Evolutionary conservation across 2,113 vertebrate genomes (phyloP), one percentile per base, ranked within the genome.

Genomic region (Chlamydotis undulata): DNA sequence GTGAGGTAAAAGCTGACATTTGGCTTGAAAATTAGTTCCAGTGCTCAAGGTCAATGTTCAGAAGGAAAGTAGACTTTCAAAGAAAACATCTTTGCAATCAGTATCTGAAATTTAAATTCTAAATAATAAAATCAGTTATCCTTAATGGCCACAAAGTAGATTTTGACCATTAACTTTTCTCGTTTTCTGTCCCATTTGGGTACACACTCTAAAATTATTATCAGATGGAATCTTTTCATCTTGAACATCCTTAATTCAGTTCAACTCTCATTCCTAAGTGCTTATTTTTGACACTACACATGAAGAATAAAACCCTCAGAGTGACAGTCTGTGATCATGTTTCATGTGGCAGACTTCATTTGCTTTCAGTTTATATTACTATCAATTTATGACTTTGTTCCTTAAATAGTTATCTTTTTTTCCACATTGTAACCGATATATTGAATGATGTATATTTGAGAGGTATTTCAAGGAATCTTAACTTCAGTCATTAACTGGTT

Each of bases 321-420:
- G 82, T 96, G 96, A 96, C 95, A 96, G 94, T 97, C 92, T 96
- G 80, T 97, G 95, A 96, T 97, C 96, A 89, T 94, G 92, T 97
- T 97, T 96, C 96, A 87, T 94, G 90, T 94, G 95, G 90, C 90
- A 96, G 92, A 94, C 65, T 91, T 96, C 94, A 96, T 95, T 95
- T 97, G 74, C 95, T 94, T 96, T 95, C 94, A 81, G 85, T 96
- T 97, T 95, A 91, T 97, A 95, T 94, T 96, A 57, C 93, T 96
- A 89, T 96, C 92, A 94, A 96, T 97, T 97, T 96, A 97, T 85
- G 84, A 83, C 95, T 97, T 97, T 94, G 67, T 90, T 96, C 89
- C 79, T 96, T 96, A 92, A 85, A 88, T 84, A 90, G 70, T 94
- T 97, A 95, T 65, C 59, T 65, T 94, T 92, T 92, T 84, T 70